Percentiles rank a stretch among this genome's conserved stretches.
These are phyloP conservation scores for Cryptus armator DNA, from an alignment of 2,888 invertebrate genomes.

Conservation along the genomic window DNA sequence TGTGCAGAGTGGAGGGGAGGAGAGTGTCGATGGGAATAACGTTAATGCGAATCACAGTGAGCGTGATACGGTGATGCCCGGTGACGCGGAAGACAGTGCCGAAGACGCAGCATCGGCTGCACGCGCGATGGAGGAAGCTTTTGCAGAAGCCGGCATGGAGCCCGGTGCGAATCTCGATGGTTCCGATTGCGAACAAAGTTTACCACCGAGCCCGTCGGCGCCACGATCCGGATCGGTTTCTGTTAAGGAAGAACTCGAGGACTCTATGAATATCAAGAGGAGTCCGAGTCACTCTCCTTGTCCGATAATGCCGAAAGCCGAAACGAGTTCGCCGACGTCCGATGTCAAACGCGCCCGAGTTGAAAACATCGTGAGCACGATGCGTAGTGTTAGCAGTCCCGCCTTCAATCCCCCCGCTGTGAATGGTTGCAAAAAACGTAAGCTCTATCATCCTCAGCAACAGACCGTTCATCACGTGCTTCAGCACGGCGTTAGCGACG, in stretches of 20 bases:
- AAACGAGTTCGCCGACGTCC: conserved; percentile 86
- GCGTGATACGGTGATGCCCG: conserved; percentile 83
- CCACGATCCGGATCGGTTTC: conserved; percentile 83
- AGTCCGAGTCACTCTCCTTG: conserved; percentile 84
- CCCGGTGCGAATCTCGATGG: conserved; percentile 84
- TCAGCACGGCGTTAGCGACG: conserved; percentile 87
- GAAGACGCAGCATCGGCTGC: conserved; percentile 85
- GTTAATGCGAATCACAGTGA: conserved; percentile 81
- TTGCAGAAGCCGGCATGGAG: conserved; percentile 88
- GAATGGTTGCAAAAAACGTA: conserved; percentile 98
- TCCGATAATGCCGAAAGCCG: conserved; percentile 81
- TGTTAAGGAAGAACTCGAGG: conserved; percentile 83
- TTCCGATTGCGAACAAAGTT: conserved; percentile 83
- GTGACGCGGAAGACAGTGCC: conserved; percentile 84
- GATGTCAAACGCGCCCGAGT: conserved; percentile 97
- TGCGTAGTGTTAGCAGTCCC: conserved; percentile 92
- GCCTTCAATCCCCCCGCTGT: conserved; percentile 90
- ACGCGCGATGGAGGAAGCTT: conserved; percentile 87
- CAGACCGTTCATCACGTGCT: conserved; percentile 90
- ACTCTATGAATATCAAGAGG: conserved; percentile 80
- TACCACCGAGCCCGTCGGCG: conserved; percentile 82
- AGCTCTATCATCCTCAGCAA: conserved; percentile 97
- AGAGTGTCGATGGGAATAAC: conserved; percentile 83
- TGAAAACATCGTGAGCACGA: conserved; percentile 97
- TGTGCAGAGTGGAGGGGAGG: conserved; percentile 84